phyloP scores from a whole-genome alignment of 2,888 invertebrate genomes.

The Rutpela maculata region DNA sequence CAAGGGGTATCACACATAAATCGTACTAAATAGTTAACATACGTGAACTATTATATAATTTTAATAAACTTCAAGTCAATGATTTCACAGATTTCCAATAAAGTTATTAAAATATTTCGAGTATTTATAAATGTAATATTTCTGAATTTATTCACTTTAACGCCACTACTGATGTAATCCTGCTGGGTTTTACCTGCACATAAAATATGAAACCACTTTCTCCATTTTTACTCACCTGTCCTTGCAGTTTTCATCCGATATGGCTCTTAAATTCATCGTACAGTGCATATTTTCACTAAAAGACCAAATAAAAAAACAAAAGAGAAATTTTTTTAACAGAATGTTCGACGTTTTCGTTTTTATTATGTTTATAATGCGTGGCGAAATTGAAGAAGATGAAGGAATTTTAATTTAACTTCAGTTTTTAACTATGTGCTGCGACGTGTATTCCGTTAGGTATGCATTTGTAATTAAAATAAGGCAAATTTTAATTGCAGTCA shows the following conservation, averaged over 20 bases:
- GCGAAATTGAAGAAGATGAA: not conserved
- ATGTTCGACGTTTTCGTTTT: not conserved
- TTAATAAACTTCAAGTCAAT: too few relatives aligned
- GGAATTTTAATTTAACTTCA: slow-evolving; percentile 19
- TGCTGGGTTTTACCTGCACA: not conserved
- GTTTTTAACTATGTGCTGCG: not conserved
- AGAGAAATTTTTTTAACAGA: slow-evolving; percentile 12
- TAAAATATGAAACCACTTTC: slow-evolving; percentile 9
- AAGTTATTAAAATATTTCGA: too few relatives aligned
- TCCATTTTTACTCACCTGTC: slow-evolving; percentile 12
- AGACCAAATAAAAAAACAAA: slow-evolving; percentile 6
- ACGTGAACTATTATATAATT: too few relatives aligned
- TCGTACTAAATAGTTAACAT: too few relatives aligned
- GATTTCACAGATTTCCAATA: too few relatives aligned
- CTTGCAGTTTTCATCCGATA: not conserved
- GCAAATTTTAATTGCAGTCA: too few relatives aligned
- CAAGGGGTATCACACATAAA: too few relatives aligned
- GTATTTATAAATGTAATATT: too few relatives aligned
- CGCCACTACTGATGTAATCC: not conserved
- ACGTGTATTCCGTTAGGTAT: not conserved
- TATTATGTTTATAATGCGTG: not conserved
- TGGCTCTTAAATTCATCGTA: slow-evolving; percentile 2
- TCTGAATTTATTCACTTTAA: not conserved
- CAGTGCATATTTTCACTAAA: slow-evolving; percentile 2
- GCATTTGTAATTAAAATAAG: too few relatives aligned